Evolutionary conservation across 2,113 vertebrate genomes (phyloP).

Genomic region (Plecotus auritus): DNA sequence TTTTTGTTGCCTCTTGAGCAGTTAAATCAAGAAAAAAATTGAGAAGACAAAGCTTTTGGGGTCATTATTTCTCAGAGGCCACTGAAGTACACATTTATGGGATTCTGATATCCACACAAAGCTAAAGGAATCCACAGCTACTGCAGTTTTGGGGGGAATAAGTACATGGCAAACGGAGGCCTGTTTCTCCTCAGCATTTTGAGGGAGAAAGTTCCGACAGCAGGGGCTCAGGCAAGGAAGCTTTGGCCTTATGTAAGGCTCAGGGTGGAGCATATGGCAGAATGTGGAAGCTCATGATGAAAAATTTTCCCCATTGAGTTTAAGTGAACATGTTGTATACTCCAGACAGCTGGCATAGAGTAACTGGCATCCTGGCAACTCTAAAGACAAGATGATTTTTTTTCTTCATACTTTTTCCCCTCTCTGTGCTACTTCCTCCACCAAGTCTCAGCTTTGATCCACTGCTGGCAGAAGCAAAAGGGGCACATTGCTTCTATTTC

Average conservation of each 20-base stretch:
- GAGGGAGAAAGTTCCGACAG: slow-evolving; percentile 18
- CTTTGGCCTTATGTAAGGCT: slow-evolving; percentile 51
- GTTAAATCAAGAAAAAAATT: not conserved
- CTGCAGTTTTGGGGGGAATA: not conserved
- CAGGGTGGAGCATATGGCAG: slow-evolving; percentile 58
- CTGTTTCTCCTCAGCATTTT: not conserved
- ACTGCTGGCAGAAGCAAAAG: not conserved
- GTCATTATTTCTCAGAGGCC: not conserved
- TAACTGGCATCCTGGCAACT: slow-evolving; percentile 66
- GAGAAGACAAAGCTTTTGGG: not conserved
- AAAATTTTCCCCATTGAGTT: slow-evolving; percentile 56
- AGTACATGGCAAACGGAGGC: not conserved
- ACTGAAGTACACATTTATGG: not conserved
- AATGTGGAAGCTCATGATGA: slow-evolving; percentile 43
- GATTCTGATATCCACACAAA: not conserved
- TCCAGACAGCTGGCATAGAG: slow-evolving; percentile 65
- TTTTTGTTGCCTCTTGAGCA: not conserved
- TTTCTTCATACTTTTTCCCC: slow-evolving; percentile 33
- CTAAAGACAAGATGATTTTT: slow-evolving; percentile 54
- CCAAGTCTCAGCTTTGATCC: slow-evolving; percentile 48
- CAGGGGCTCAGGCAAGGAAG: slow-evolving; percentile 6
- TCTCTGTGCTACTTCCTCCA: slow-evolving; percentile 58
- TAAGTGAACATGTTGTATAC: slow-evolving; percentile 74
- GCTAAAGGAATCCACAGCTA: not conserved
- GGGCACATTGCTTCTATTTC: not conserved